Conservation (phyloP, 2,113 vertebrate species). For the Pogonocichla stellata region DNA sequence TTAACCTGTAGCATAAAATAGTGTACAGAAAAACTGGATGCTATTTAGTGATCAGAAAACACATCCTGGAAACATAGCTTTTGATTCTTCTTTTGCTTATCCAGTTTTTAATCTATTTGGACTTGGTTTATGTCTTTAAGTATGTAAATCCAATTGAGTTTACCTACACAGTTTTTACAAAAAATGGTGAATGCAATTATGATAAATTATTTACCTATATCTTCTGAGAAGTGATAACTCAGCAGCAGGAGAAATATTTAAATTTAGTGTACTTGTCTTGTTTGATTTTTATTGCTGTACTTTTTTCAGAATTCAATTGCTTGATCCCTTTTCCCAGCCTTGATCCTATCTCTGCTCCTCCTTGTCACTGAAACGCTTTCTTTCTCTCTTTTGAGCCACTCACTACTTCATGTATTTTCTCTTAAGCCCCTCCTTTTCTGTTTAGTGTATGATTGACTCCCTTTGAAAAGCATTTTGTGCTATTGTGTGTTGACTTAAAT, state of each 20-base stretch:
- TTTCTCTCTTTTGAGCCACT: not conserved
- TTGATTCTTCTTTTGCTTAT: not conserved
- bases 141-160: not conserved
- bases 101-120: not conserved
- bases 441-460: slow-evolving; percentile 36
- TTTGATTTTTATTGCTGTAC: not conserved
- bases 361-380: not conserved
- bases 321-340: not conserved
- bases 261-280: not conserved
- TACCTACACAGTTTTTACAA: not conserved
- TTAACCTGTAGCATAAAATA: not conserved
- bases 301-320: slow-evolving; percentile 30
- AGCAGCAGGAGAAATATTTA: not conserved
- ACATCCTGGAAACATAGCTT: not conserved
- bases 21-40: not conserved
- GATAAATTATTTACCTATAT: not conserved
- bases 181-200: not conserved
- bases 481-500: slow-evolving; percentile 54
- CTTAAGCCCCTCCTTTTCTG: slow-evolving; percentile 55
- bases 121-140: not conserved
- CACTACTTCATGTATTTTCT: slow-evolving; percentile 25
- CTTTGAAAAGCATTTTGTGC: slow-evolving; percentile 57
- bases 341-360: not conserved
- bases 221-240: not conserved
- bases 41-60: not conserved